A percentile compares a stretch with the other conserved stretches of the same genome.
phyloP scores from a whole-genome alignment of 2,888 invertebrate genomes.

The Pedicia rivosa region DNA sequence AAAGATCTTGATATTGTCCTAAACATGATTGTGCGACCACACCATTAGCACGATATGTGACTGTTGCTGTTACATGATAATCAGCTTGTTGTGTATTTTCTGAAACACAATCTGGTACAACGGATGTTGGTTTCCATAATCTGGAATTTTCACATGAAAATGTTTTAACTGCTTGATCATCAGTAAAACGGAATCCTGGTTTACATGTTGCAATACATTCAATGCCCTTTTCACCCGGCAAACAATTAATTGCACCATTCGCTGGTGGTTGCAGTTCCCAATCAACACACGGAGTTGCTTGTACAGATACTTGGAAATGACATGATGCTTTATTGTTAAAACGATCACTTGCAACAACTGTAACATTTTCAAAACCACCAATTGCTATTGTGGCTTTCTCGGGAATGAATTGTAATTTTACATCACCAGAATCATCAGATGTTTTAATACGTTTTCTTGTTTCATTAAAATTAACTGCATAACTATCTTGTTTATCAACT shows the following conservation, averaged over 20 bases:
- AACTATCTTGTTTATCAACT: constrained; percentile 77
- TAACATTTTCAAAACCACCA: constrained; percentile 81
- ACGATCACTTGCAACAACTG: constrained; percentile 74
- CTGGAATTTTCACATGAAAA: constrained; percentile 70
- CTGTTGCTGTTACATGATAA: constrained; percentile 74
- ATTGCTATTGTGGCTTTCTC: constrained; percentile 73
- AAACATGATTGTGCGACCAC: constrained; percentile 74
- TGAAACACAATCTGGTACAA: constrained; percentile 89
- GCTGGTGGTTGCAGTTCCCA: constrained; percentile 86
- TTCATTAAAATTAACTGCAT: constrained; percentile 82
- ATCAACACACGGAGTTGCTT: constrained; percentile 86
- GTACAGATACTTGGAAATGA: constrained; percentile 85
- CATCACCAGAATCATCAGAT: constrained; percentile 77
- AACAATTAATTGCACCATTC: constrained; percentile 75
- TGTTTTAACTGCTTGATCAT: constrained; percentile 74
- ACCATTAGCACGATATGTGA: constrained; percentile 78
- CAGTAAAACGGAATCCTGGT: constrained; percentile 77
- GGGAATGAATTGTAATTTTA: constrained; percentile 63
- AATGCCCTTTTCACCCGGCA: constrained; percentile 61
- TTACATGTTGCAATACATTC: constrained; percentile 85
- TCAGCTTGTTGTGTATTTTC: constrained; percentile 93
- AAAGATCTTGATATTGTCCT: constrained; percentile 67
- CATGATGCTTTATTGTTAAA: constrained; percentile 80
- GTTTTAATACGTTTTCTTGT: constrained; percentile 70
- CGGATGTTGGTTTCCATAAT: constrained; percentile 73